A percentile compares a stretch with the other conserved stretches of the same genome.
Evolutionary conservation across 2,797 vertebrate species (phyloP).

Genomic region (Enteromius mattozi): DNA sequence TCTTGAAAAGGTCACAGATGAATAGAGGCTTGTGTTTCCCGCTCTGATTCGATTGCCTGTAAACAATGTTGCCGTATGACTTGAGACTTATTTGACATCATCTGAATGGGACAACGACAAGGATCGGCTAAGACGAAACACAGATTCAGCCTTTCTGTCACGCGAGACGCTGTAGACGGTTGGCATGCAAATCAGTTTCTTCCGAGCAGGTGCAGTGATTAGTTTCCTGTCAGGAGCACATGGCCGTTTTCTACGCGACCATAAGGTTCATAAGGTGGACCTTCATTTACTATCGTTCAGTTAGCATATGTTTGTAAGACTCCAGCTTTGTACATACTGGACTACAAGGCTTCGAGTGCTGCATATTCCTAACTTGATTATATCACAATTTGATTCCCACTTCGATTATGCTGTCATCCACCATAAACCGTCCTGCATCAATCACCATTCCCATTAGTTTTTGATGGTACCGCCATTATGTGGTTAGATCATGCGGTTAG

Average conservation of each 20-base stretch:
- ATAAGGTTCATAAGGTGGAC: conserved; percentile 14
- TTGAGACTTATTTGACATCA: conserved; percentile 6
- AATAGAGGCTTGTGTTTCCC: conserved; percentile 20
- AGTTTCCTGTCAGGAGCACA: conserved; percentile 44
- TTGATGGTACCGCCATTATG: conserved; percentile 9
- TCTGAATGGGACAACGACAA: conserved; percentile 4
- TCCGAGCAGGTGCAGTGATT: conserved; percentile 45
- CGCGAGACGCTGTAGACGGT: neutral
- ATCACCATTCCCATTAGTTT: conserved; percentile 36
- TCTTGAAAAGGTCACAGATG: conserved; percentile 40
- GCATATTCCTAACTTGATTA: conserved; percentile 8
- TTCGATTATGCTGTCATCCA: neutral
- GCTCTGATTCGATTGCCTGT: conserved; percentile 22
- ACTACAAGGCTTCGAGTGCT: neutral
- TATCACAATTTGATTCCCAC: neutral
- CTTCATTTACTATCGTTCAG: conserved; percentile 38
- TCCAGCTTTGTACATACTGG: neutral
- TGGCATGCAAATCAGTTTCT: conserved; percentile 38
- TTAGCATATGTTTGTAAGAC: conserved; percentile 15
- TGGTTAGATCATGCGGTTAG: conserved; percentile 15
- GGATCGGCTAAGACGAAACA: neutral
- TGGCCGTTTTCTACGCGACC: conserved; percentile 49
- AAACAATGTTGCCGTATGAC: conserved; percentile 29
- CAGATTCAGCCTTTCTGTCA: neutral
- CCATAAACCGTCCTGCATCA: conserved; percentile 20